A percentile compares a stretch with the other conserved stretches of the same genome.
Conservation (phyloP, 2,797 vertebrate genomes). For the Sebastes trivittatus region DNA sequence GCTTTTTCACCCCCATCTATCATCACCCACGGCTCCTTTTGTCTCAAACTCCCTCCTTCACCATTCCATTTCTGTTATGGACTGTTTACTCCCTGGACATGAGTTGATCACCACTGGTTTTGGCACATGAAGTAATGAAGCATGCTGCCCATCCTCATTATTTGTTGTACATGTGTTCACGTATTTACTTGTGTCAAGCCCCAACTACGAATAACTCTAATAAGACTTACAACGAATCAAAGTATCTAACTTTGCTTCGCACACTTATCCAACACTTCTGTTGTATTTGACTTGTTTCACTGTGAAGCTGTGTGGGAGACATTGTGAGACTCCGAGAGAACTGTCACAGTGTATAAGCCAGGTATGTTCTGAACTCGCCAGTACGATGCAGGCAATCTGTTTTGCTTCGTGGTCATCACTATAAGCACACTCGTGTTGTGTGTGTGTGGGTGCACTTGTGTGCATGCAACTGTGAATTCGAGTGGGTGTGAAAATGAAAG, state of each 20-base stretch:
- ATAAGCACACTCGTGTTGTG: constrained; percentile 11
- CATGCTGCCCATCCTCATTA: background rate
- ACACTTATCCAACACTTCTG: background rate
- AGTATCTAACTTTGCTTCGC: background rate
- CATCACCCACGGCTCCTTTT: constrained; percentile 65
- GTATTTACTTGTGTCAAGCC: background rate
- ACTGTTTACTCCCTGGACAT: constrained; percentile 31
- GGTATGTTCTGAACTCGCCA: constrained; percentile 39
- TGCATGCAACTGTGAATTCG: constrained; percentile 34
- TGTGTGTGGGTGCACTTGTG: constrained; percentile 21
- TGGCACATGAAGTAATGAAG: constrained; percentile 7
- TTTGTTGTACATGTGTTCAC: background rate
- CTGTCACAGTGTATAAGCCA: constrained; percentile 32
- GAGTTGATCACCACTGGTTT: constrained; percentile 34
- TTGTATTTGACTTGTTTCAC: constrained; percentile 19
- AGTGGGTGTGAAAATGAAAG: constrained; percentile 57
- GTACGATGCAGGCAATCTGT: constrained; percentile 49
- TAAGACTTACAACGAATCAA: constrained; percentile 1
- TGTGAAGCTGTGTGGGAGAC: constrained; percentile 48
- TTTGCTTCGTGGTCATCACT: constrained; percentile 48
- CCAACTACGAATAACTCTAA: background rate
- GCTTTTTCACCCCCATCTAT: constrained; percentile 70
- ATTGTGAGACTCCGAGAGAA: constrained; percentile 45
- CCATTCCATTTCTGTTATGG: constrained; percentile 43
- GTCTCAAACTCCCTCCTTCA: constrained; percentile 48